Evolutionary conservation across 2,888 invertebrate species (phyloP).

Genomic region (Chrysodeixis includens): DNA sequence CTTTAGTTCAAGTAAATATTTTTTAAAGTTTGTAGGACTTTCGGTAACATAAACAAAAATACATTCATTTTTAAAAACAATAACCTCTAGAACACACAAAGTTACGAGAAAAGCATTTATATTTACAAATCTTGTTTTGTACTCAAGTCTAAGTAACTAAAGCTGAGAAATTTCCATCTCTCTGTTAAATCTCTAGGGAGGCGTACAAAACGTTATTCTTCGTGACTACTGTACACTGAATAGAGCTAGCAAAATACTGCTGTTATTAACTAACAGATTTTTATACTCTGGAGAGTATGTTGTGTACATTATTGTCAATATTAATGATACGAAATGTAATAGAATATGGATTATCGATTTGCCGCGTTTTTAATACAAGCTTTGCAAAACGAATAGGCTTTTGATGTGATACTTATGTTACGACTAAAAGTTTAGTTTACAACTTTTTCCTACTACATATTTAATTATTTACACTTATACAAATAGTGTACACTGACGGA

Average conservation of each 20-base stretch:
- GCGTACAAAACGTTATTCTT: slow-evolving; percentile 50
- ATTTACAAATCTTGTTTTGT: slow-evolving; percentile 57
- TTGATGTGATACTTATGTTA: too few species aligned
- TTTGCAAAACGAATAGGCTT: too few species aligned
- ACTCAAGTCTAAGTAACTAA: slow-evolving; percentile 53
- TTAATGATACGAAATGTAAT: neutral
- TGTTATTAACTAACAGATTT: slow-evolving; percentile 46
- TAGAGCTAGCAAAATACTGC: slow-evolving; percentile 31
- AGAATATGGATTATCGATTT: neutral
- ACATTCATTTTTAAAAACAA: neutral
- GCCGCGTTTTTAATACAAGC: neutral
- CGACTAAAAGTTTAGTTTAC: neutral
- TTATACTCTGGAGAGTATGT: slow-evolving; percentile 8
- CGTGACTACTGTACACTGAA: slow-evolving; percentile 28
- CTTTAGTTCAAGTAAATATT: neutral
- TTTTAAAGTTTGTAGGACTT: neutral
- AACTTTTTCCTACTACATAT: neutral
- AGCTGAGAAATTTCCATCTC: slow-evolving; percentile 54
- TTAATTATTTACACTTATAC: too few species aligned
- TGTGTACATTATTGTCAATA: neutral
- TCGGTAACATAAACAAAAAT: neutral
- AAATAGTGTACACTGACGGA: too few species aligned
- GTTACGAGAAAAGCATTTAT: slow-evolving; percentile 47
- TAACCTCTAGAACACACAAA: neutral
- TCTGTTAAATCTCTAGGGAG: slow-evolving; percentile 50